These are phyloP conservation scores for Lophotis ruficrista DNA, from an alignment of 2,113 vertebrate genomes.

Conservation along the genomic window DNA sequence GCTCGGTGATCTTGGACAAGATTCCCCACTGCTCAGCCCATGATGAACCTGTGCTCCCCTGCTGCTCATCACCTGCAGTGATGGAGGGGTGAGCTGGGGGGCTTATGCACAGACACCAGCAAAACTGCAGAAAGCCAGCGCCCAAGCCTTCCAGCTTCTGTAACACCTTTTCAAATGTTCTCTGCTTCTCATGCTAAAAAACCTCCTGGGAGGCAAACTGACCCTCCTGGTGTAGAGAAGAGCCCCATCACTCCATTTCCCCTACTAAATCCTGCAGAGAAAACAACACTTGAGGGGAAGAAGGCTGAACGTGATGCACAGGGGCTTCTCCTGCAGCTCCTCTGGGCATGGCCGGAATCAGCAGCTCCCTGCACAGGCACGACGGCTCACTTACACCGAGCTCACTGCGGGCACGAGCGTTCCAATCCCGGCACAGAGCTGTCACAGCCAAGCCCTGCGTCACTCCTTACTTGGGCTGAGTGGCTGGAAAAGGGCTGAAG, in stretches of 20 bases:
- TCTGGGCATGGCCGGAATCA: neutral
- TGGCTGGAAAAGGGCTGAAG: neutral
- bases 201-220: too few species aligned
- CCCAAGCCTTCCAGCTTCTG: neutral
- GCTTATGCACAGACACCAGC: neutral
- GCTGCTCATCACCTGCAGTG: neutral
- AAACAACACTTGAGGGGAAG: neutral
- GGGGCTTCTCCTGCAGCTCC: neutral
- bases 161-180: neutral
- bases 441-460: fast-evolving
- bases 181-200: neutral
- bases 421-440: fast-evolving
- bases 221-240: neutral
- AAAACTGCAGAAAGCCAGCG: neutral
- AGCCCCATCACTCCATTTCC: neutral
- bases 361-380: neutral
- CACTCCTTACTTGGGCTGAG: neutral
- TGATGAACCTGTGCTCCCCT: neutral
- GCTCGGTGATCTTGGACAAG: neutral
- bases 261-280: neutral
- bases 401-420: neutral
- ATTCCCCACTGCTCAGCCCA: neutral
- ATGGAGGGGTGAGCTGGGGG: neutral
- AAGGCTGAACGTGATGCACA: too few species aligned
- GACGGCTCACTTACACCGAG: fast-evolving